phyloP scores from a whole-genome alignment of 2,888 invertebrate species.

The Agonopterix heracliana region DNA sequence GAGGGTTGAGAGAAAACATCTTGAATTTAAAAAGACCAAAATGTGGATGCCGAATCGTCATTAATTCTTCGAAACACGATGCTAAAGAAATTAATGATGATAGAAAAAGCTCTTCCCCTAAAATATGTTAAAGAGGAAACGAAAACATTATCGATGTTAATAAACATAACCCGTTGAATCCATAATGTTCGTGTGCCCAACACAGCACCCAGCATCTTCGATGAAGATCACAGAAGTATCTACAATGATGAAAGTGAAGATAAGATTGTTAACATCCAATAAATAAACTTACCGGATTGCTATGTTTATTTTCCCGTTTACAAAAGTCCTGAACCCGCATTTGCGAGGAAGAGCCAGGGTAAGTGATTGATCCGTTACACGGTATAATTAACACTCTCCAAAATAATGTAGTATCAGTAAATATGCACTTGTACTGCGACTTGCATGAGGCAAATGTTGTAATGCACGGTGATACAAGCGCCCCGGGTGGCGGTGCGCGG shows the following conservation, averaged over 20 bases:
- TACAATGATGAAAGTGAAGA: background rate
- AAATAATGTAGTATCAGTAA: slow-evolving; percentile 40
- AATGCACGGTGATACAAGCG: slow-evolving; percentile 38
- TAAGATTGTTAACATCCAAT: slow-evolving; percentile 19
- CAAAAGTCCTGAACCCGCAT: slow-evolving; percentile 51
- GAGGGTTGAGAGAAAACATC: too few species aligned
- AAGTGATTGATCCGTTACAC: slow-evolving; percentile 43
- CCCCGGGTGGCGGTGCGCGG: slow-evolving; percentile 47
- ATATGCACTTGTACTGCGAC: slow-evolving; percentile 43
- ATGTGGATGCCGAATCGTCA: too few species aligned
- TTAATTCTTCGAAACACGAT: too few species aligned
- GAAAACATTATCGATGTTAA: too few species aligned
- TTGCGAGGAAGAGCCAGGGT: slow-evolving; percentile 40
- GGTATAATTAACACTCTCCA: slow-evolving; percentile 36
- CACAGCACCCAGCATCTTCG: background rate
- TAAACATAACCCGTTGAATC: too few species aligned
- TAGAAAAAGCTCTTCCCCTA: too few species aligned
- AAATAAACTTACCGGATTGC: slow-evolving; percentile 63
- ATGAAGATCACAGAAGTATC: too few species aligned
- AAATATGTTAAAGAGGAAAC: too few species aligned
- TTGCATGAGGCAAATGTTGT: slow-evolving; percentile 39
- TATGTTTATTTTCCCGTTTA: slow-evolving; percentile 64
- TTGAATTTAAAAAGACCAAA: too few species aligned
- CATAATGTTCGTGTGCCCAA: background rate
- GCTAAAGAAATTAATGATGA: too few species aligned